Evolutionary conservation across 2,888 invertebrate genomes (phyloP).

Genomic region (Monoplex corrugatus): DNA sequence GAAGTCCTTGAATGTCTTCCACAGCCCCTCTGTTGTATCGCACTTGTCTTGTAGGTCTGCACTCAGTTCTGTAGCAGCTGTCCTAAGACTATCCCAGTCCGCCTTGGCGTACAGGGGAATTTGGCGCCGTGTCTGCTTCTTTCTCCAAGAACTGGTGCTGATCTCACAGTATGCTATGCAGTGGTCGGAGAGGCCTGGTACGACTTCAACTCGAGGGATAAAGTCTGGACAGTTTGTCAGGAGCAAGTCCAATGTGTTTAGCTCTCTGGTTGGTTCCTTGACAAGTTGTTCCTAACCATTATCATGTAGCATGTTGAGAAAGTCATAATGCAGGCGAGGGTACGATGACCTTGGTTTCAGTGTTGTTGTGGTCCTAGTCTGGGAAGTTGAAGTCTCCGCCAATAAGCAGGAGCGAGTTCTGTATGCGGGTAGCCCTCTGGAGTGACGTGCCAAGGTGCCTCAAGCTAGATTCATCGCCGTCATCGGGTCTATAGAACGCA

Average conservation of each 20-base stretch:
- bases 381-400: constrained; percentile 15
- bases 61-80: constrained; percentile 7
- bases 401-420: background rate
- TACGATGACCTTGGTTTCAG: background rate
- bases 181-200: constrained; percentile 39
- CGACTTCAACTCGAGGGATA: constrained; percentile 21
- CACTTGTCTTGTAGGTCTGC: background rate
- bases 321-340: background rate
- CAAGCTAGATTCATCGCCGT: background rate
- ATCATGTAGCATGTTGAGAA: constrained; percentile 21
- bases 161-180: constrained; percentile 21
- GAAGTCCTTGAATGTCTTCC: background rate
- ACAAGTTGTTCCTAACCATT: constrained; percentile 33
- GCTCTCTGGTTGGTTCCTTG: constrained; percentile 13
- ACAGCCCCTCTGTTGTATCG: constrained; percentile 25
- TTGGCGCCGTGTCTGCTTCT: constrained; percentile 9
- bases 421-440: background rate
- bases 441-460: background rate
- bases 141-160: constrained; percentile 5
- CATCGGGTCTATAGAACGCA: background rate
- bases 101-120: constrained; percentile 1
- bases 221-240: constrained; percentile 18
- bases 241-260: constrained; percentile 29
- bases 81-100: constrained; percentile 13
- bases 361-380: background rate